Percentiles rank a stretch among this genome's conserved stretches.
Conservation (phyloP, 2,888 invertebrate genomes). For the Adineta ricciae region DNA sequence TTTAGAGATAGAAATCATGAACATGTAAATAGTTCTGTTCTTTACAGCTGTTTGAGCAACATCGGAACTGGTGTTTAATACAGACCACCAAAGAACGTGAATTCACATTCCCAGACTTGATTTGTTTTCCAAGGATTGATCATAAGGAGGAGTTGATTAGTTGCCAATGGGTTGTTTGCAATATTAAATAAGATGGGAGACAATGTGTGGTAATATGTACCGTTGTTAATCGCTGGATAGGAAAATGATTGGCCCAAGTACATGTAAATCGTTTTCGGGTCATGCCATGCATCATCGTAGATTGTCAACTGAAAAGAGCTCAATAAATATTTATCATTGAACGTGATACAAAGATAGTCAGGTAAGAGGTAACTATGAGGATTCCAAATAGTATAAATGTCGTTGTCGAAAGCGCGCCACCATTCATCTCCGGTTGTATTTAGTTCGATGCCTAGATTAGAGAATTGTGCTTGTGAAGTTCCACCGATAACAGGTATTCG, state of each 20-base stretch:
- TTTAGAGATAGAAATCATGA: no score
- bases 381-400: not conserved
- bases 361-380: not conserved
- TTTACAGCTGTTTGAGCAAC: no score
- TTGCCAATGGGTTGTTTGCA: no score
- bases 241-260: not conserved
- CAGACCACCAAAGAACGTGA: no score
- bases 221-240: no score
- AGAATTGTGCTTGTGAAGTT: not conserved
- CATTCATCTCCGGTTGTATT: not conserved
- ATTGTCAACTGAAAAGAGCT: not conserved
- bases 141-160: no score
- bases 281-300: not conserved
- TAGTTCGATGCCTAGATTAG: not conserved
- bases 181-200: no score
- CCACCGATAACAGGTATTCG: not conserved
- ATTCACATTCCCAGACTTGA: no score
- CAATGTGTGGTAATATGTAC: no score
- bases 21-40: no score
- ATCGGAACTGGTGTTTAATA: no score
- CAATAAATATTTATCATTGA: not conserved
- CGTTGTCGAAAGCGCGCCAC: not conserved
- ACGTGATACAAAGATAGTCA: not conserved
- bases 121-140: no score
- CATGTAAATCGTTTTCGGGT: not conserved